Percentiles rank a stretch among this genome's conserved stretches.
These are phyloP conservation scores for Hippasteria phrygiana DNA, from an alignment of 53 echinoderm and acorn worm genomes.

Conservation along the genomic window DNA sequence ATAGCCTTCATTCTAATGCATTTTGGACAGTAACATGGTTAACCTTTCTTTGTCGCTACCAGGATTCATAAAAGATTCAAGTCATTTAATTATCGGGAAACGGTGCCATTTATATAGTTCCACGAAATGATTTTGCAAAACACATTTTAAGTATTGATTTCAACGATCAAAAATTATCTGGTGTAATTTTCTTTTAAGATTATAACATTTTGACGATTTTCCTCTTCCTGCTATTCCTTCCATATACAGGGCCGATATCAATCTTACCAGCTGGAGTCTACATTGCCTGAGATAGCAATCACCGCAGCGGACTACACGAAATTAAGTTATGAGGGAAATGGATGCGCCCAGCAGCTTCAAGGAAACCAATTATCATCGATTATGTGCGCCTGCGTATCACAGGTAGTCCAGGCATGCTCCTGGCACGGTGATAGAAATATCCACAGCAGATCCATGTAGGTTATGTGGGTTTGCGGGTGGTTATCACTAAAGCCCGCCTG, in stretches of 20 bases:
- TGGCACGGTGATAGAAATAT: not conserved
- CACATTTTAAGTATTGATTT: too few relatives aligned
- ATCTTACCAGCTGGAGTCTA: not conserved
- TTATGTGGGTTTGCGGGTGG: conserved; percentile 9
- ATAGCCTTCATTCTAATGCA: too few relatives aligned
- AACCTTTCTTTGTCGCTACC: too few relatives aligned
- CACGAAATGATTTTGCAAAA: too few relatives aligned
- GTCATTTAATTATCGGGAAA: too few relatives aligned
- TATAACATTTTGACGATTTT: not conserved
- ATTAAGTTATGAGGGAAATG: conserved; percentile 54
- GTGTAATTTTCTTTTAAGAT: too few relatives aligned
- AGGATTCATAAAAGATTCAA: too few relatives aligned
- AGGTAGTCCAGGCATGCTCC: conserved; percentile 10
- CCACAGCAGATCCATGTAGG: not conserved
- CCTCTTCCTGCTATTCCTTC: not conserved
- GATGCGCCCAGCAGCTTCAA: conserved; percentile 41
- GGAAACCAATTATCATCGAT: conserved; percentile 55
- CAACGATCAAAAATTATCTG: too few relatives aligned
- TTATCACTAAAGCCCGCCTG: conserved; percentile 35
- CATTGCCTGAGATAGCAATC: conserved; percentile 25
- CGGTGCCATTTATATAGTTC: too few relatives aligned
- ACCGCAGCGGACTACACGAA: conserved; percentile 21
- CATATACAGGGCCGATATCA: not conserved
- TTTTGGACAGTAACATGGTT: too few relatives aligned
- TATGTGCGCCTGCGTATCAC: conserved; percentile 55